Base-by-base conservation (phyloP, 2,888 invertebrate genomes). In the Acanthacorydalis orientalis region DNA sequence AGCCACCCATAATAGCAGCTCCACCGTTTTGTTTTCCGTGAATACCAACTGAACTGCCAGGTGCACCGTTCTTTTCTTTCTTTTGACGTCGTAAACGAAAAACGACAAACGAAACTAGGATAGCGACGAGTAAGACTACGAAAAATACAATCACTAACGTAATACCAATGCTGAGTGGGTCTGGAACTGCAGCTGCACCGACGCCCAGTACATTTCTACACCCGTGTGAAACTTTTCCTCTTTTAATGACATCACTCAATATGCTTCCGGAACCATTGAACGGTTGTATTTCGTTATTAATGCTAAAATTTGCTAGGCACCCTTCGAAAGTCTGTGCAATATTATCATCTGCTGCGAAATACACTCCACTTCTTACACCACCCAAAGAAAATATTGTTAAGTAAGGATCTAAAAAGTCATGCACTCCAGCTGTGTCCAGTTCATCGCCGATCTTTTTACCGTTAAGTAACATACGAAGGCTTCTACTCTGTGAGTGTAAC, bases 111-210 rank as follows among this genome's bases (percentile, higher is more conserved):
- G 90, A 91, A 15, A 87, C 85, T 48, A 89, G 72, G 57, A 92
- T 90, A 11, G 90, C 90, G 10, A 92, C 82, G 45, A 92, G 74
- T 11, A 93, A 68, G 50, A 92, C 84, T 7, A 89, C 83, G 60
- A 96, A 93, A 70, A 96, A 93, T 23, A 90, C 88, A 52, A 93
- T 89, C 15, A 95, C 91, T 33, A 95, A 70, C 1, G 92, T 92
- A 49, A 95, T 84, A 47, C 93, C 95, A 51, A 93, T 89, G 58
- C 87, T 89, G 8, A 95, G 69, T 0, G 91, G 91, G 67, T 89
- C 87, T 2, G 89, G 81, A 4, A 82, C 80, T 53, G 84, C 79
- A 0, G 82, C 78, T 2, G 82, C 75, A 31, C 86, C 86, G 35
- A 83, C 75, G 23, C 84, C 85, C 49, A 83, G 75, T 4, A 79